Percentiles rank a stretch among this genome's conserved stretches.
These are phyloP conservation scores for Capreolus pygargus DNA, from an alignment of 2,113 vertebrate species.

Conservation along the genomic window DNA sequence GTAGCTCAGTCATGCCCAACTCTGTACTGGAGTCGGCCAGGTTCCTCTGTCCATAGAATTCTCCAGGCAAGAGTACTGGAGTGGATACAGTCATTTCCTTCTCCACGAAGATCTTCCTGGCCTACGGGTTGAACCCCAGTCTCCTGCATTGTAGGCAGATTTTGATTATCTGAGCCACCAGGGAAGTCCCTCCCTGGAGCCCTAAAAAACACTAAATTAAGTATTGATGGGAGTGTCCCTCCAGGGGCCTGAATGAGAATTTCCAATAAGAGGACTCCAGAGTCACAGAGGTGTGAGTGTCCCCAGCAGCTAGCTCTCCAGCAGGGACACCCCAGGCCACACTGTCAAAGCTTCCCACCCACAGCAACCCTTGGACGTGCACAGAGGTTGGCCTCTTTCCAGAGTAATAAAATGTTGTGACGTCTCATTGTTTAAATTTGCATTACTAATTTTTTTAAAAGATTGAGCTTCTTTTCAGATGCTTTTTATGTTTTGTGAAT, in stretches of 20 bases:
- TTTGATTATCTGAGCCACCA: background rate
- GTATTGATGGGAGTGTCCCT: background rate
- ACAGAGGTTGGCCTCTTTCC: background rate
- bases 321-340: fast-evolving
- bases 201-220: background rate
- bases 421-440: background rate
- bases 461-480: background rate
- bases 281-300: fast-evolving
- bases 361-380: background rate
- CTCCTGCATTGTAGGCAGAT: background rate
- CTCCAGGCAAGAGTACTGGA: background rate
- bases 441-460: background rate
- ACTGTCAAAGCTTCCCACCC: background rate
- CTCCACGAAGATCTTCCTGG: background rate
- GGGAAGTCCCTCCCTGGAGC: background rate
- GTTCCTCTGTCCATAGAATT: background rate
- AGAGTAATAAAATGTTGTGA: background rate
- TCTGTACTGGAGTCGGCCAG: background rate
- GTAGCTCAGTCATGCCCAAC: background rate
- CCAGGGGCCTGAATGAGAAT: no score
- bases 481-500: background rate
- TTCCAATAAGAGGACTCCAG: fast-evolving
- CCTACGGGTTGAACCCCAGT: background rate
- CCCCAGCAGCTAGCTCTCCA: background rate
- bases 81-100: background rate